Conservation (phyloP, 2,888 invertebrate genomes). For the Cyclophora punctaria region DNA sequence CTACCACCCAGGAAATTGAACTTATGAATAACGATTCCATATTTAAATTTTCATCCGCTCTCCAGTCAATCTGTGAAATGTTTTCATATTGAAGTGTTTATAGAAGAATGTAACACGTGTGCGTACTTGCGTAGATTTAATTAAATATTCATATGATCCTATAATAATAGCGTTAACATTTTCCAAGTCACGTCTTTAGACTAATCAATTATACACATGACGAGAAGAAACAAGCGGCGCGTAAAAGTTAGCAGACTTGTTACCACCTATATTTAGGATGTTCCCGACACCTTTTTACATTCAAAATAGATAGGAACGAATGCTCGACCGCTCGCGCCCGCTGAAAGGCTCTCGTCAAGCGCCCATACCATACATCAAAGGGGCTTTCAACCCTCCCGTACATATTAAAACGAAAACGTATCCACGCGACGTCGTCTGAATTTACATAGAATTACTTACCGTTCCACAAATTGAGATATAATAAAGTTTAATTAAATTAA, state of each 20-base stretch:
- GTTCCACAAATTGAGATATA: constrained; percentile 15
- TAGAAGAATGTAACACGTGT: no score
- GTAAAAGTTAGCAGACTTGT: neutral
- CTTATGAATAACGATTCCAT: no score
- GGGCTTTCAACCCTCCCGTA: constrained; percentile 26
- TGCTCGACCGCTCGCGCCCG: constrained; percentile 18
- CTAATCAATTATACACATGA: constrained; percentile 8
- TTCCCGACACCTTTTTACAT: constrained; percentile 18
- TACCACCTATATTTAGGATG: no score
- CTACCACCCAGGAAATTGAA: no score
- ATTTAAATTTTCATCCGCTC: no score
- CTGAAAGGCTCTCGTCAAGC: constrained; percentile 33
- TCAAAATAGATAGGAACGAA: constrained; percentile 22
- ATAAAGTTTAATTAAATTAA: constrained; percentile 29
- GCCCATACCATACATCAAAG: constrained; percentile 35
- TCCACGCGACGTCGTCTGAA: constrained; percentile 10
- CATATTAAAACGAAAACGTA: constrained; percentile 20
- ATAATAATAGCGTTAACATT: no score
- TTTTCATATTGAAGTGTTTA: no score
- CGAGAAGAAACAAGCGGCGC: no score
- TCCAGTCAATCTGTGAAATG: no score
- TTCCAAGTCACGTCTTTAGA: neutral
- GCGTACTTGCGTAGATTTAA: no score
- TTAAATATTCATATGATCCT: no score
- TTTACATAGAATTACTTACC: constrained; percentile 13